Evolutionary conservation across 1,140 invertebrate genomes (phyloP), one percentile per base, ranked within the genome.

Genomic region (Drosophila quadrilineata): DNA sequence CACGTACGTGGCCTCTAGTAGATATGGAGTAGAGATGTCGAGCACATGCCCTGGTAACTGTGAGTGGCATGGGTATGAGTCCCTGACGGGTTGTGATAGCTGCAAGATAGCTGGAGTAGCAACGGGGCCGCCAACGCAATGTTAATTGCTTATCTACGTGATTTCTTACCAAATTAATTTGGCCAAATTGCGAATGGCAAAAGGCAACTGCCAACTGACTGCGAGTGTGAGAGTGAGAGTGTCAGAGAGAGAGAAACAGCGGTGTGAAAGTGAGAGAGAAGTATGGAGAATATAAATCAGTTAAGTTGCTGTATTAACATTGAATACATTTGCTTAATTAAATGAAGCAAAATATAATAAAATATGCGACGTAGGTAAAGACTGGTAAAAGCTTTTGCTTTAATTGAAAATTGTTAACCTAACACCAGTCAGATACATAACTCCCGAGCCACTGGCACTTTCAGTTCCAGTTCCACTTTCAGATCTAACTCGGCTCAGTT

Each of bases 101-200:
- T n/a, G n/a, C n/a, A n/a, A n/a, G 14, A 14, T 33, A 45, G 50
- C 24, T 17, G 6, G 21, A 46, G 24, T 6, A 4, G 4, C 14
- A 19, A 33, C 40, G 59, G 62, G 38, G 53, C n/a, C 40, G 53
- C 38, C 53, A 66, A 59, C 62, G 56, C 79, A 68, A 79, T 86
- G 87, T 88, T 88, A 88, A 88, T 88, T 88, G 87, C 80, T 86
- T 88, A 87, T 87, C 87, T 88, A 88, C 87, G 87, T 88, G 87
- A 88, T 88, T 88, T 88, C 87, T 84, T 88, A 87, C 80, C 82
- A 80, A 88, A 87, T 87, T 87, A 88, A 85, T 80, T 87, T 88
- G 66, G 59, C 65, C 71, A 85, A 87, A 88, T 87, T 87, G 75
- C 84, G 48, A 74, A 84, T 65, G 71, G 59, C 36, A 16, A 52